phyloP scores from a whole-genome alignment of 2,888 invertebrate species.

The Tetanocera ferruginea region DNA sequence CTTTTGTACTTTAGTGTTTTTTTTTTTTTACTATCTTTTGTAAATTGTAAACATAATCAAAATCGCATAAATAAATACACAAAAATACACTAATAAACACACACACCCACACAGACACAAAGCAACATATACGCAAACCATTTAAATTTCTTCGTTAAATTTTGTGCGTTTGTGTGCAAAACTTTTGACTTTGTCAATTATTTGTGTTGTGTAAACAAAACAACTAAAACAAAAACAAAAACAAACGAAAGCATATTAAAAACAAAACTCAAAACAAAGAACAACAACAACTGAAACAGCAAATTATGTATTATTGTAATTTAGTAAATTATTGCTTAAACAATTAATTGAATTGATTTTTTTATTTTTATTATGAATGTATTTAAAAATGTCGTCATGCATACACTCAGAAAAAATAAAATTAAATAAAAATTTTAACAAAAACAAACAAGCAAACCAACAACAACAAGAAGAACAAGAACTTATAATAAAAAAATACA shows the following conservation, averaged over 20 bases:
- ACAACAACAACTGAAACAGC: neutral
- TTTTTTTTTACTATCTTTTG: neutral
- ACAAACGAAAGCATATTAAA: neutral
- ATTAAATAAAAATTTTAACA: neutral
- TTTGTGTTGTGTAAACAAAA: slow-evolving; percentile 26
- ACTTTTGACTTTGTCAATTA: slow-evolving; percentile 16
- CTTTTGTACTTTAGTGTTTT: neutral
- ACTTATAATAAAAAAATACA: slow-evolving; percentile 36
- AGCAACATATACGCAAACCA: too few species aligned
- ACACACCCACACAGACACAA: neutral
- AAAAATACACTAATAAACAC: neutral
- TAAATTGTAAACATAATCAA: neutral
- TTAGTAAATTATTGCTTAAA: slow-evolving; percentile 26
- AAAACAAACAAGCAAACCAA: neutral
- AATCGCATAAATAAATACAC: neutral
- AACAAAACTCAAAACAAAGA: neutral
- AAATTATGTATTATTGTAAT: slow-evolving; percentile 30
- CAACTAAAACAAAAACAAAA: slow-evolving; percentile 18
- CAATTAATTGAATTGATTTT: slow-evolving; percentile 6
- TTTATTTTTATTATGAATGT: slow-evolving; percentile 8
- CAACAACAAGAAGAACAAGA: slow-evolving; percentile 42
- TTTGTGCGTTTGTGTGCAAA: neutral
- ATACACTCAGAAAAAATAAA: neutral
- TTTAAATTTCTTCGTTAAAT: neutral
- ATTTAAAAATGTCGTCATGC: slow-evolving; percentile 21